Evolutionary conservation across 2,888 invertebrate genomes (phyloP), one percentile per base, ranked within the genome.

Genomic region (Meteorus colon): DNA sequence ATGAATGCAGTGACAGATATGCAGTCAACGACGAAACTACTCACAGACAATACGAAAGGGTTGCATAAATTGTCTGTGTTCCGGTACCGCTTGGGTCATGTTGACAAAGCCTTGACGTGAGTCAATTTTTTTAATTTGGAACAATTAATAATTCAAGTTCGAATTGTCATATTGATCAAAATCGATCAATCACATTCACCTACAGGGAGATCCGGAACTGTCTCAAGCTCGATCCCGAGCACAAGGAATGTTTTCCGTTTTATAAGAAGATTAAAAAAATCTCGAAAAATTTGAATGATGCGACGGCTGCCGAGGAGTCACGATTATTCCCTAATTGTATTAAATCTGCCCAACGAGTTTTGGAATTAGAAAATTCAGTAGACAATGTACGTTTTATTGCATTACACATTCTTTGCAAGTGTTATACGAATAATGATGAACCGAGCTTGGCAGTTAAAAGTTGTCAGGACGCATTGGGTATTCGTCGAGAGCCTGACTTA

Each of bases 211-310:
- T 99, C 80, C 94, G 99, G 27, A 98, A 99, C 89, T 99, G 99
- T 89, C 92, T 99, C 24, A 98, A 96, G 88, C 91, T 98, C 60
- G 99, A 99, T 90, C 98, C 98, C 0, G 99, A 99, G 84, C 98
- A 99, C 91, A 97, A 97, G 90, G 92, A 95, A 84, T 99, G 99
- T 90, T 98, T 98, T 90, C 94, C 96, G 27, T 95, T 98, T 86
- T 99, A 99, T 91, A 99, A 99, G 90, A 96, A 96, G 88, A 92
- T 99, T 45, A 98, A 98, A 89, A 98, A 98, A 88, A 92, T 99
- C 16, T 96, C 96, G 81, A 97, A 97, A 87, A 91, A 94, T 76
- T 88, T 97, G 74, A 88, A 90, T 31, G 93, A 94, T 31, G 94
- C 95, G 12, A 94, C 95, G 84, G 88, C 90, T 68, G 89, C 91